A percentile compares a stretch with the other conserved stretches of the same genome.
phyloP scores from a whole-genome alignment of 2,888 invertebrate genomes.

The Portevinia maculata region DNA sequence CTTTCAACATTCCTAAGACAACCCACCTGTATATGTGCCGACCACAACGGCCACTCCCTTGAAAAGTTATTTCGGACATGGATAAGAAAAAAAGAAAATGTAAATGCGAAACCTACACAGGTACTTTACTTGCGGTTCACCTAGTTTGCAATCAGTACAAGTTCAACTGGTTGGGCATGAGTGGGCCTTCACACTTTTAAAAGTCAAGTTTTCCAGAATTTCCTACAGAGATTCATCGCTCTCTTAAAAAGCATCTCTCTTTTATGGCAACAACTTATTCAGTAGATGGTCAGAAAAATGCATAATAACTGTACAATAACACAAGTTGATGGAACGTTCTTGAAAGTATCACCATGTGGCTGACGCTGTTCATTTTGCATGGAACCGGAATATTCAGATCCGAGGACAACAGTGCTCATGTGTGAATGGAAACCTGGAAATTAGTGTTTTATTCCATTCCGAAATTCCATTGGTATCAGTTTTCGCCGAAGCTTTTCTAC shows the following conservation, averaged over 20 bases:
- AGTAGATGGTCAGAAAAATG: neutral
- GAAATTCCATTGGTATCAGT: slow-evolving; percentile 50
- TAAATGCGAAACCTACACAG: too few species aligned
- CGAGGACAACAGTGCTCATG: slow-evolving; percentile 26
- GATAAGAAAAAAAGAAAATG: too few species aligned
- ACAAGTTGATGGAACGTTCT: slow-evolving; percentile 28
- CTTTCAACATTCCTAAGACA: too few species aligned
- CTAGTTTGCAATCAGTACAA: slow-evolving; percentile 69
- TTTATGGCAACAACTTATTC: neutral
- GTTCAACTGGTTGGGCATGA: slow-evolving; percentile 68
- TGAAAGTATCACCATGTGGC: slow-evolving; percentile 17
- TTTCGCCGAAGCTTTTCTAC: slow-evolving; percentile 45
- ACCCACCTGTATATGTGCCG: too few species aligned
- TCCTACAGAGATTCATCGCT: neutral
- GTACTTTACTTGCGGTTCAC: slow-evolving; percentile 51
- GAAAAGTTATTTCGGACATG: too few species aligned
- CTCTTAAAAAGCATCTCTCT: neutral
- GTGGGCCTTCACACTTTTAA: slow-evolving; percentile 33
- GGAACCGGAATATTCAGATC: neutral
- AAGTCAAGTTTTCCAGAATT: slow-evolving; percentile 36
- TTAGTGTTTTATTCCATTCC: neutral
- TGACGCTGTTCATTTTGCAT: neutral
- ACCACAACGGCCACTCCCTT: too few species aligned
- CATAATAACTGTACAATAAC: neutral
- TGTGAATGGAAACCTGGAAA: slow-evolving; percentile 43